Evolutionary conservation across 2,888 invertebrate genomes (phyloP), one percentile per base, ranked within the genome.

Genomic region (Rhagonycha lutea): DNA sequence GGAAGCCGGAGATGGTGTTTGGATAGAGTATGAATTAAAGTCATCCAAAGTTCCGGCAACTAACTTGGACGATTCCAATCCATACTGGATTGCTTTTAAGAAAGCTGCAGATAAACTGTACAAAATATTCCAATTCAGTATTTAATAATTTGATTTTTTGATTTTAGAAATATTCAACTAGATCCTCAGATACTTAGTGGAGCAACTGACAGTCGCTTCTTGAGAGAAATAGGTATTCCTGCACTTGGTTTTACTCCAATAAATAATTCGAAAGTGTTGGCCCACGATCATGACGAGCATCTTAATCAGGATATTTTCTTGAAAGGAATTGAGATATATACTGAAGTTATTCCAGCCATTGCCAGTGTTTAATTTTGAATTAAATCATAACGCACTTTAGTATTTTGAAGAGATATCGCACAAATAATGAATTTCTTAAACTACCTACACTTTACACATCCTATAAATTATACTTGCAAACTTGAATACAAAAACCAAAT

Each of bases 241-340:
- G 96, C 96, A 0, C 88, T 98, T 78, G 96, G 98, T 18, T 97
- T 98, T 88, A 96, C 97, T 0, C 97, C 98, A 0, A 94, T 98
- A 90, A 94, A 94, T 83, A 91, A 93, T 83, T 97, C 97, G 0
- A 94, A 93, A 0, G 92, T 96, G 1, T 89, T 95, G 1, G 90
- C 98, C 2, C 99, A 99, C 85, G 96, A 97, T 86, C 95, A 98
- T 86, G 92, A 99, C 85, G 98, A 99, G 86, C 95, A 91, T 84
- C 88, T 99, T 11, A 92, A 92, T 77, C 94, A 94, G 71, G 90
- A 92, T n/a, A 91, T 92, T 3, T 98, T 96, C 88, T 87, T 98
- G 5, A 89, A 90, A 23, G 98, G 98, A 12, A 94, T 98, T 75
- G 90, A 92, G 61, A 93, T 96, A 79, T 98, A 95, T 86, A 91